phyloP scores from a whole-genome alignment of 2,797 vertebrate genomes.

The Catamblyrhynchus diadema region DNA sequence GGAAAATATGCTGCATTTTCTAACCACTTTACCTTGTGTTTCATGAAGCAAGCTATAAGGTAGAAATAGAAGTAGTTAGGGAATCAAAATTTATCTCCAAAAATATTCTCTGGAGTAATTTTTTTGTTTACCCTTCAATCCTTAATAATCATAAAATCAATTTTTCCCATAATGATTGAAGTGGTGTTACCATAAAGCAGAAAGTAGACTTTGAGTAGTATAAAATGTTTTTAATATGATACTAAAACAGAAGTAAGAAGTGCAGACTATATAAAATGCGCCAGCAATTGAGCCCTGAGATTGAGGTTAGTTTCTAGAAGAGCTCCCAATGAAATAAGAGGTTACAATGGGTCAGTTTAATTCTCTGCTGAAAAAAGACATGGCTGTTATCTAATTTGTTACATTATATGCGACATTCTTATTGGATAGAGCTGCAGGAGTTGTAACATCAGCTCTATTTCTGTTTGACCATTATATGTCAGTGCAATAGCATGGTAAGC shows the following conservation, averaged over 20 bases:
- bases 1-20: not conserved
- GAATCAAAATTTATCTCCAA: not conserved
- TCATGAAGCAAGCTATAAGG: not conserved
- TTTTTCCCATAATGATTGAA: not conserved
- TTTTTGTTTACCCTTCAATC: not conserved
- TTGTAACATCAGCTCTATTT: not conserved
- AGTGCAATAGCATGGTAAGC: not conserved
- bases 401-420: not conserved
- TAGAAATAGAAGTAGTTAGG: not conserved
- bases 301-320: not conserved
- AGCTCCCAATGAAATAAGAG: not conserved
- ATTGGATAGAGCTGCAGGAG: not conserved
- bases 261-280: not conserved
- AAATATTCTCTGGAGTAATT: not conserved
- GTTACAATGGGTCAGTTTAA: not conserved
- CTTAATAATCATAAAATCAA: not conserved
- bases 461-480: not conserved
- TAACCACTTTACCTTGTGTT: not conserved
- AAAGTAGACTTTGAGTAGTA: not conserved
- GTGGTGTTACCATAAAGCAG: not conserved
- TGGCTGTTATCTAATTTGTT: not conserved
- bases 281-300: not conserved
- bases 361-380: not conserved
- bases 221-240: not conserved
- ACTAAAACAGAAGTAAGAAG: not conserved